Percentiles rank a stretch among this genome's conserved stretches.
These are phyloP conservation scores for Drosophila basisetae DNA, from an alignment of 2,888 invertebrate species.

Conservation along the genomic window DNA sequence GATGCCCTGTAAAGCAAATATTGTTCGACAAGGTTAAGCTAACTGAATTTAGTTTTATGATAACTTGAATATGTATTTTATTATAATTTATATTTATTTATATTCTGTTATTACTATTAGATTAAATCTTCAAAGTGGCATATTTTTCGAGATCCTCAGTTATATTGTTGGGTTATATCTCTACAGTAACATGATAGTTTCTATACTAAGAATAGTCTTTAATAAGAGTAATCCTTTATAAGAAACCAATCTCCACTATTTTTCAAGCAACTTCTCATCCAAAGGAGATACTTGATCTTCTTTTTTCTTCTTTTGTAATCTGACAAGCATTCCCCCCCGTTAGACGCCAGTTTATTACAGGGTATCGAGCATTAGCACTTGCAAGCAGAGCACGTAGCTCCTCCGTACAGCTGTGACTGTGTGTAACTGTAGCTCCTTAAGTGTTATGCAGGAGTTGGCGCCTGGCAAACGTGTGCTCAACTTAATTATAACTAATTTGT, in stretches of 20 bases:
- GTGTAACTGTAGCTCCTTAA: constrained; percentile 62
- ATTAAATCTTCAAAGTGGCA: not conserved
- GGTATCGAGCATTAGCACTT: constrained; percentile 39
- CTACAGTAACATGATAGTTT: not conserved
- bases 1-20: constrained; percentile 17
- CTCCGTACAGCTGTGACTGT: constrained; percentile 49
- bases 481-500: constrained; percentile 79
- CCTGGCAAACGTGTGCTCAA: constrained; percentile 68
- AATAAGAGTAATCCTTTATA: too few relatives aligned
- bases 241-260: not conserved
- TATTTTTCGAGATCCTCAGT: not conserved
- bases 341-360: not conserved
- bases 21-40: not conserved
- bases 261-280: not conserved
- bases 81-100: not conserved
- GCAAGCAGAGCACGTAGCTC: constrained; percentile 59
- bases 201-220: not conserved
- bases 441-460: constrained; percentile 58
- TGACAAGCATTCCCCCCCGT: not conserved
- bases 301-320: not conserved
- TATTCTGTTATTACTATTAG: not conserved
- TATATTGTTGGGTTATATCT: not conserved
- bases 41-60: not conserved
- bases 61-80: not conserved
- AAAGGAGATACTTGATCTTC: not conserved